Percentiles rank a stretch among this genome's conserved stretches.
phyloP scores from a whole-genome alignment of 2,797 vertebrate genomes.

The Ibycter americanus region DNA sequence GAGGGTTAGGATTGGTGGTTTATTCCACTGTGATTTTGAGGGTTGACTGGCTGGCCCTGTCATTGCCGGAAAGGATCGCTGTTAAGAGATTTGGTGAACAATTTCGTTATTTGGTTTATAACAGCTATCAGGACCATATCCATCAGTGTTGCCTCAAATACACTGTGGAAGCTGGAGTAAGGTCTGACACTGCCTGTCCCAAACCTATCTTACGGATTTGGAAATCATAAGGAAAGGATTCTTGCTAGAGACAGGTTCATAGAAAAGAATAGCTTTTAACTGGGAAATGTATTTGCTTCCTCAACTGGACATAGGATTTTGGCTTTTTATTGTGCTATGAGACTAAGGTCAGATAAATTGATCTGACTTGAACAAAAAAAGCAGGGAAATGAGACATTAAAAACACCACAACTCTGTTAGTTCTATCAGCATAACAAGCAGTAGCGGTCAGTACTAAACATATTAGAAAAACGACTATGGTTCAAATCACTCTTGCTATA shows the following conservation, averaged over 20 bases:
- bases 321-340: background rate
- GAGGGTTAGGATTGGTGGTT: background rate
- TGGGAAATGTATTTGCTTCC: background rate
- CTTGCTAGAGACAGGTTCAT: background rate
- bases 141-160: background rate
- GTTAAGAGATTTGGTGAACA: background rate
- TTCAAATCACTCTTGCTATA: background rate
- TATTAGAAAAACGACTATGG: background rate
- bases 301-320: background rate
- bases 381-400: background rate
- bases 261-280: background rate
- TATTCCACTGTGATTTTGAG: background rate
- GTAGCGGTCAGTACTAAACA: background rate
- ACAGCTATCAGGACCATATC: background rate
- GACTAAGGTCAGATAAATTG: background rate
- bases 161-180: background rate
- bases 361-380: background rate
- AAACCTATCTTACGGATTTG: background rate
- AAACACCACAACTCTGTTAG: background rate
- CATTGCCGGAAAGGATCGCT: background rate
- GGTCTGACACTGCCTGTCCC: background rate
- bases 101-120: background rate
- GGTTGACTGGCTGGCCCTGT: fast-evolving
- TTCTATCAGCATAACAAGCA: background rate
- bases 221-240: background rate